Evolutionary conservation across 2,888 invertebrate species (phyloP).

Genomic region (Cylindroiulus punctatus): DNA sequence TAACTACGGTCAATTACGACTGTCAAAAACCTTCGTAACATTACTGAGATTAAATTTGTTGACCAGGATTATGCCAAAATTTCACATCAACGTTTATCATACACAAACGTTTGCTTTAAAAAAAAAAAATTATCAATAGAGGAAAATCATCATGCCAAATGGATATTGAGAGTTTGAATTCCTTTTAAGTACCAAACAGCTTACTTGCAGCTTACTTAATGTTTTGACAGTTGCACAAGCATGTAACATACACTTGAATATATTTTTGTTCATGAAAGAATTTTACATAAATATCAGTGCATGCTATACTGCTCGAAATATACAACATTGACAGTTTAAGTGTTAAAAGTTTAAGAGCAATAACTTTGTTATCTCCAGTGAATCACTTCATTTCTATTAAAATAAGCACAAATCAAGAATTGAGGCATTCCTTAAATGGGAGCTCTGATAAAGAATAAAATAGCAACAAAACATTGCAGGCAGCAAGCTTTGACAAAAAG

Average conservation of each 20-base stretch:
- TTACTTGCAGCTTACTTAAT: not conserved
- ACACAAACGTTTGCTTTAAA: not conserved
- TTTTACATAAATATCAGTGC: not conserved
- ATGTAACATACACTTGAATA: not conserved
- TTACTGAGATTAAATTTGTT: not conserved
- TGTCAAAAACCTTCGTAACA: not conserved
- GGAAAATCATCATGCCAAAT: not conserved
- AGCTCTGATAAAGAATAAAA: not conserved
- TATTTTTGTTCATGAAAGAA: not conserved
- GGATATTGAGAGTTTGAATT: not conserved
- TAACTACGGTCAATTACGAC: not conserved
- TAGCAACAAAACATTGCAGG: slow-evolving; percentile 6
- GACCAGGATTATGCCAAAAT: not conserved
- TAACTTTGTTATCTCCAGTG: slow-evolving; percentile 17
- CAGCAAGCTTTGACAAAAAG: not conserved
- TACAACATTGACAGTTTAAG: not conserved
- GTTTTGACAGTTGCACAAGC: not conserved
- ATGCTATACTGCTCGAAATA: not conserved
- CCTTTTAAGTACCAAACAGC: not conserved
- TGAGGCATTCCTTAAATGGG: slow-evolving; percentile 16
- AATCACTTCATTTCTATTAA: slow-evolving; percentile 20
- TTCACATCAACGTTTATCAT: not conserved
- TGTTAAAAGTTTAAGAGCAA: slow-evolving; percentile 4
- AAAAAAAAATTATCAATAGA: not conserved
- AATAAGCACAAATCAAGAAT: not conserved